Evolutionary conservation across 35 echinoderm and acorn worm genomes (phyloP), one percentile per base, ranked within the genome.

Genomic region (Apostichopus parvimensis): DNA sequence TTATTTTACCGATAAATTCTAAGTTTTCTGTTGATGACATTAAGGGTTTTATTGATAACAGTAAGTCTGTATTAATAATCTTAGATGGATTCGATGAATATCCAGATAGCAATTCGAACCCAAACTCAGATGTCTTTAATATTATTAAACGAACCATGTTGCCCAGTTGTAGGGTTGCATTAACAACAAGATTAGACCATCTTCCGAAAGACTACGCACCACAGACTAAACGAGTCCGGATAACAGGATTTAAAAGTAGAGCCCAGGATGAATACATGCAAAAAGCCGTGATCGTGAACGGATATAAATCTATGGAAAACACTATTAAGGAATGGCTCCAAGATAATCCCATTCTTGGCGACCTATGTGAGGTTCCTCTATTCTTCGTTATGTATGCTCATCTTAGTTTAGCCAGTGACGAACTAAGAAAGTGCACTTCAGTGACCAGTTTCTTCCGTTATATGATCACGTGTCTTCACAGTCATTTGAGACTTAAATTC

Each of bases 41-140:
- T 2, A 71, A 87, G 59, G 18, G 26, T 22, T 58, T 87, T 14
- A 54, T 87, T 13, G 25, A 57, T 25, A 34, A 17, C 18, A 11
- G 12, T 23, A 10, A 10, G 1, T 71, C 61, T 18, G 55, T 87
- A 21, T 7, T 87, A 5, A 66, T 87, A 11, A 59, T 71, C n/a
- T 52, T 87, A 9, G 85, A 87, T 87, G 85, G 85, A 6, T 87
- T 26, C 13, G 85, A 87, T 45, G 85, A 87, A 54, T 66, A 87
- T 66, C 85, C 85, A 25, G 59, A 87, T 22, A 65, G 26, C 2
- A 53, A 82, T 13, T 80, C 79, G 1, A 45, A 21, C 6, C 6
- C 56, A 26, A 22, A 18, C 71, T 87, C 83, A 2, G 83, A 87
- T 61, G 61, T 87, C 17, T 21, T 24, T 4, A 66, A 56, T 45